Conservation (phyloP, 2,797 vertebrate genomes). For the Anguilla obscura region DNA sequence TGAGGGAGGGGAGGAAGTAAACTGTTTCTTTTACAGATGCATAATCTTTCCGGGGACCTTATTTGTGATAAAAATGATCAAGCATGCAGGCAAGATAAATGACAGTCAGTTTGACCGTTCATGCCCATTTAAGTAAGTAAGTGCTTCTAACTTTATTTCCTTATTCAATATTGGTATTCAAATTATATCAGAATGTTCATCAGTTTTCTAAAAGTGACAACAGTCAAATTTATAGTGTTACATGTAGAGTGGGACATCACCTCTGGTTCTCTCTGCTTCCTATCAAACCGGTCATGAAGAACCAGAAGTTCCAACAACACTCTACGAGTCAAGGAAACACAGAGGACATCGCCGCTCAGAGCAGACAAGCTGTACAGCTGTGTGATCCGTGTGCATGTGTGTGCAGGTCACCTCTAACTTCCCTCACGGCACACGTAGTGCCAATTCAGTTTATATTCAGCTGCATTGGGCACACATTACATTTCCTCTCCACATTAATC, state of each 20-base stretch:
- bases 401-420: neutral
- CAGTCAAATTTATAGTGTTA: too few species aligned
- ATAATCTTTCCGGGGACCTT: too few species aligned
- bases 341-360: neutral
- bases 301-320: neutral
- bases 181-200: too few species aligned
- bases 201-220: too few species aligned
- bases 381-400: neutral
- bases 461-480: neutral
- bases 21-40: too few species aligned
- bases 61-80: too few species aligned
- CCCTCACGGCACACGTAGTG: neutral
- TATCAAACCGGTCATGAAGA: neutral
- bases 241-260: neutral
- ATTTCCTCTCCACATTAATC: neutral
- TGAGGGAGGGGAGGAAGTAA: too few species aligned
- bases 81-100: too few species aligned
- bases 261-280: neutral
- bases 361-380: neutral
- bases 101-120: too few species aligned
- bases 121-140: too few species aligned
- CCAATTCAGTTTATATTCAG: neutral
- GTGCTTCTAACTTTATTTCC: too few species aligned
- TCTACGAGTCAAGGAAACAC: neutral
- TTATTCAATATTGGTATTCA: too few species aligned